Evolutionary conservation across 30 jellyfish, hydroid and myxozoan species (phyloP).

Genomic region (Turritopsis rubra): DNA sequence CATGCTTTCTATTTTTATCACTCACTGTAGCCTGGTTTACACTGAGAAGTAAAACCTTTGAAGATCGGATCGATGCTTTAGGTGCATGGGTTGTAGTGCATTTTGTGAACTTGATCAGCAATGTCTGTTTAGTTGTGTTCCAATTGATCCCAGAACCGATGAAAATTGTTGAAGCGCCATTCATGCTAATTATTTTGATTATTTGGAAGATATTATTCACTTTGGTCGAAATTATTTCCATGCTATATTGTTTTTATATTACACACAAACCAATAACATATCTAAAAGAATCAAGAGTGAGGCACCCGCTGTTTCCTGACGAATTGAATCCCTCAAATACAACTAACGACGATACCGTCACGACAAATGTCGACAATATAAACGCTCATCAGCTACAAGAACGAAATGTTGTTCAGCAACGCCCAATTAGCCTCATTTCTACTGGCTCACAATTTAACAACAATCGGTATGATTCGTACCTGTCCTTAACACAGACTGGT

Average conservation of each 20-base stretch:
- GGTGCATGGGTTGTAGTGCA: constrained; percentile 21
- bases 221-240: not conserved
- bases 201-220: not conserved
- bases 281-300: not conserved
- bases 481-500: not conserved
- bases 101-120: not conserved
- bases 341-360: not conserved
- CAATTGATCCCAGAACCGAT: not conserved
- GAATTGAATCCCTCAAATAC: not conserved
- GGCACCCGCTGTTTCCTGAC: not conserved
- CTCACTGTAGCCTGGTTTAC: not conserved
- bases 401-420: not conserved
- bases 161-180: not conserved
- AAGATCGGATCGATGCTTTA: constrained; percentile 15
- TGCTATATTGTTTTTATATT: not conserved
- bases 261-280: constrained; percentile 11
- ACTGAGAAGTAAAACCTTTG: not conserved
- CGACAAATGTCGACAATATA: not conserved
- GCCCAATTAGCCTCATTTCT: not conserved
- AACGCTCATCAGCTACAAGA: not conserved
- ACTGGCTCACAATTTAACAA: not conserved
- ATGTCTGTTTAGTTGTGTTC: not conserved
- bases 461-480: constrained; percentile 15
- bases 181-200: not conserved
- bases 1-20: not conserved